Base-by-base conservation (phyloP, 2,888 invertebrate genomes). In the Drosophila prostipennis region DNA sequence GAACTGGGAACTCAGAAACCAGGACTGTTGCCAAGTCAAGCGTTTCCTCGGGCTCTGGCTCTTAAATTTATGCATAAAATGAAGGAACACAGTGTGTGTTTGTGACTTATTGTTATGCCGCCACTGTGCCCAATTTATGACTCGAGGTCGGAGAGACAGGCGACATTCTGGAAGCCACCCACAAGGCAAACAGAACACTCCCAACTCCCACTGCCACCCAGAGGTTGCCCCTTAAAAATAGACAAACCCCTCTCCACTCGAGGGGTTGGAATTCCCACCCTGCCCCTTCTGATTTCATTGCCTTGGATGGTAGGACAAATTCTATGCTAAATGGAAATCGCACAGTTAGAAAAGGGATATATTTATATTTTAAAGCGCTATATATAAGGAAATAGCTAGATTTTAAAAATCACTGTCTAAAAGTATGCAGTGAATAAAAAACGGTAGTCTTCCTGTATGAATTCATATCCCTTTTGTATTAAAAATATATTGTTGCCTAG, bases 101-200 rank as follows among this genome's bases (percentile, higher is more conserved):
- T 77, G 65, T 78, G 78, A 85, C 83, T 87, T 87, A 89, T 87
- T 87, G 89, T 87, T 89, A 87, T 89, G 84, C 85, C 76, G 81
- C 74, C 78, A 83, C 79, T 80, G 86, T 76, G 70, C 77, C 73
- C 78, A 89, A 87, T 87, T 87, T 89, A 87, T 89, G 86, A 81
- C 78, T 77, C 70, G 76, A 77, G 80, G 76, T 83, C 78, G 83
- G 56, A 39, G 60, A 61, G 56, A 65, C 79, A 58, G 74, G 51
- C 52, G 61, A 63, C 61, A 42, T 48, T 61, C 63, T 42, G 6
- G 16, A 42, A 61, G 63, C 61, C 48, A 34, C 59, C 45, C 46
- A 58, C 46, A 48, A 46, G 32, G 5, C 32, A 46, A 46, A 46
- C 26, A 26, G 6, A 26, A 26, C 26, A 26, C 26, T 26, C 26